phyloP scores from a whole-genome alignment of 1,140 invertebrate species.

The Drosophila erecta region DNA sequence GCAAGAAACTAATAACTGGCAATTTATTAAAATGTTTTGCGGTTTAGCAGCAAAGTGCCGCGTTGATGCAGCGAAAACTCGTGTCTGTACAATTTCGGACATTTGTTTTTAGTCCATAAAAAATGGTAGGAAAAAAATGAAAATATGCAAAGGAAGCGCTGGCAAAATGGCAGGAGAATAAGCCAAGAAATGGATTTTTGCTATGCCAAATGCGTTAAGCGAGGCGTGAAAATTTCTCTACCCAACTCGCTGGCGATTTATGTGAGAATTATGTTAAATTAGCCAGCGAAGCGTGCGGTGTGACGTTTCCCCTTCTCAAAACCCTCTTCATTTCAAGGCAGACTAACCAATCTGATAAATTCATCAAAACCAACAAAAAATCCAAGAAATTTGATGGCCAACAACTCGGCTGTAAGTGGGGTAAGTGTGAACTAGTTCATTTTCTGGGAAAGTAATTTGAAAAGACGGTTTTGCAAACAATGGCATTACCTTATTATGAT shows the following conservation, averaged over 20 bases:
- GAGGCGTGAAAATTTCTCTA: slow-evolving; percentile 79
- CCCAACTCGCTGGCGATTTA: slow-evolving; percentile 73
- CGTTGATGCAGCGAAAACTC: slow-evolving; percentile 5
- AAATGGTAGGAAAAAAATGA: slow-evolving; percentile 13
- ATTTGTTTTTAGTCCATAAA: slow-evolving; percentile 42
- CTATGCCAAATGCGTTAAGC: slow-evolving; percentile 54
- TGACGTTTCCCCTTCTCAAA: neutral
- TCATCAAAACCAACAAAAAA: slow-evolving; percentile 33
- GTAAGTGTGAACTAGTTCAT: slow-evolving; percentile 20
- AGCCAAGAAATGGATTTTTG: slow-evolving; percentile 16
- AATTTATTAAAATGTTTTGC: slow-evolving; percentile 81
- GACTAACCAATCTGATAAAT: slow-evolving; percentile 41
- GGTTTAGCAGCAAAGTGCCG: slow-evolving; percentile 45
- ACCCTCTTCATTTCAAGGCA: neutral
- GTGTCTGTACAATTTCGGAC: slow-evolving; percentile 49
- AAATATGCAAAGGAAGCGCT: neutral
- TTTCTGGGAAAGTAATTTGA: slow-evolving; percentile 6
- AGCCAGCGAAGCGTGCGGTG: slow-evolving; percentile 62
- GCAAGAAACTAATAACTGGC: slow-evolving; percentile 73
- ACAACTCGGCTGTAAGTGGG: slow-evolving; percentile 12
- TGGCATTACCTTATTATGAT: neutral
- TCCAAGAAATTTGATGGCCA: slow-evolving; percentile 31
- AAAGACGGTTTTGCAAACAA: slow-evolving; percentile 1
- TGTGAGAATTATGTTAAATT: slow-evolving; percentile 83
- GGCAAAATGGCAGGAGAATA: slow-evolving; percentile 38